Conservation (phyloP, 2,113 vertebrate genomes). For the Rissa tridactyla region DNA sequence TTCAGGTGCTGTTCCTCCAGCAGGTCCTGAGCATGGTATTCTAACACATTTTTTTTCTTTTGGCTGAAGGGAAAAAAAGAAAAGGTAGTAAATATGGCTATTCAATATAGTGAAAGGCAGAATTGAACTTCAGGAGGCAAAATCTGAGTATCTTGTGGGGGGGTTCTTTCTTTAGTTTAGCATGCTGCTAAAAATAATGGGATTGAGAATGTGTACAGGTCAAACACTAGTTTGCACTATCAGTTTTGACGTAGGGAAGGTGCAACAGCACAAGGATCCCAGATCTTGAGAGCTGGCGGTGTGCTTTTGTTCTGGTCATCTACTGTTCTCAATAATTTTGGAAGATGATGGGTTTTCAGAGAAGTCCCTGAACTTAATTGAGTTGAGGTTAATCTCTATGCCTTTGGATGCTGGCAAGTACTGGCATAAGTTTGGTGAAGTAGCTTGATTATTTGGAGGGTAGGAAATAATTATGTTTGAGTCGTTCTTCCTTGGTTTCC, state of each 20-base stretch:
- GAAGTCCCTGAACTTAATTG: not conserved
- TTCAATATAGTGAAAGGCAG: not conserved
- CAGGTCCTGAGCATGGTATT: not conserved
- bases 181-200: not conserved
- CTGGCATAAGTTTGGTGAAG: not conserved
- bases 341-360: not conserved
- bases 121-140: not conserved
- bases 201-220: not conserved
- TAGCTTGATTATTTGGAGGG: not conserved
- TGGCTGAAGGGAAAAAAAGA: not conserved
- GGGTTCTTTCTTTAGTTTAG: not conserved
- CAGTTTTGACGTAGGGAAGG: not conserved
- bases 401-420: not conserved
- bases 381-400: not conserved
- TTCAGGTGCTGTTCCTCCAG: not conserved
- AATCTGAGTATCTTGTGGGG: not conserved
- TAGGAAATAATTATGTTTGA: not conserved
- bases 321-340: not conserved
- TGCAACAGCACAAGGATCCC: not conserved
- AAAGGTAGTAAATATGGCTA: not conserved
- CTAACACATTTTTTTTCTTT: rapidly evolving
- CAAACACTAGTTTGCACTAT: rapidly evolving
- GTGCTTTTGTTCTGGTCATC: not conserved
- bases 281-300: not conserved
- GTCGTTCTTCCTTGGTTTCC: not conserved